Base-by-base conservation (phyloP, 2,888 invertebrate genomes). In the Nomada hirtipes region DNA sequence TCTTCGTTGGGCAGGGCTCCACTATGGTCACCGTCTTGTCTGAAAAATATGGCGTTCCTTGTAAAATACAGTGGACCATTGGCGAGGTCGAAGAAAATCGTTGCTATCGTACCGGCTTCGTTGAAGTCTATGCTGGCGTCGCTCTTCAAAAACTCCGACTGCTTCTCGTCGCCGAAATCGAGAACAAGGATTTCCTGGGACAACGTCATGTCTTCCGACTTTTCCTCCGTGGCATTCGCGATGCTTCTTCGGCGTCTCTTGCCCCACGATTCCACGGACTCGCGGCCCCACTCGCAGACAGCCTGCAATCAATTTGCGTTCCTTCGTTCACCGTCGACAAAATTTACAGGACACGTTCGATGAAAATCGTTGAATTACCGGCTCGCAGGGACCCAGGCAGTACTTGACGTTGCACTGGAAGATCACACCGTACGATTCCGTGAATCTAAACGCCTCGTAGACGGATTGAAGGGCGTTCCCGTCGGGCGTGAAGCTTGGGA, bases 401-500 rank as follows among this genome's bases (percentile, higher is more conserved):
- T 98, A 98, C 93, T 98, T 98, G 90, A 98, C 98, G 94, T 98
- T 98, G 94, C 98, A 98, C 93, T 98, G 98, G 96, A 98, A 98
- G 93, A 98, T 98, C 82, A 98, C 98, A 68, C 98, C 98, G 90
- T 98, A 98, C 15, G 98, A 98, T 93, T 98, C 98, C 0, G 98
- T 98, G 94, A 98, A 98, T 92, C 98, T 96, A 95, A 98, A 98
- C 0, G 98, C 98, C 94, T 98, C 98, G 92, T 98, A 98, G 78
- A 98, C 96, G 0, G 98, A 98, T 91, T 98, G 98, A 80, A 98
- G 94, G 0, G 98, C 98, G 94, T 98, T 98, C 78, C 98, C 98
- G 90, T 98, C 98, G 61, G 98, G 97, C 68, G 96, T 96, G 94
- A 98, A 98, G 26, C 97, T 97, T 4, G 98, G 98, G 96, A 98